Base-by-base conservation (phyloP, 2,113 vertebrate genomes). In the Cololabis saira region DNA sequence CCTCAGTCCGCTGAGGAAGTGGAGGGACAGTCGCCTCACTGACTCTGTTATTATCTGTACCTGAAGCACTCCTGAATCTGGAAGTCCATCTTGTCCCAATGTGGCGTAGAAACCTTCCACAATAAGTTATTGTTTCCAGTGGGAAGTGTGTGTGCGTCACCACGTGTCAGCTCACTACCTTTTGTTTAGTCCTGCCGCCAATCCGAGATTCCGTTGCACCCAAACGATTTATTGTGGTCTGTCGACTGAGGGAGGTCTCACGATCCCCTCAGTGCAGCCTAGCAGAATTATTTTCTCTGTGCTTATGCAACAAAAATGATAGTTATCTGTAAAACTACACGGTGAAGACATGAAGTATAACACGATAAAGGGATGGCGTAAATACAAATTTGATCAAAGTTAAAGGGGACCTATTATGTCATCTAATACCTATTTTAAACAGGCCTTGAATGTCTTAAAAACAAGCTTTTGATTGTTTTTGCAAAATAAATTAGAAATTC, bases 141-240 rank as follows among this genome's bases (percentile, higher is more conserved):
- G 79, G 88, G 89, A 90, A 74, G 80, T 75, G 62, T 81, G 53
- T 61, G 81, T 92, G 91, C 88, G 90, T 92, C 92, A 92, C 87
- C 41, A 62, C 61, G 55, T 81, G 80, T 82, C 50, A 76, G 51
- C 62, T 6, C 16, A 3, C 17, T 17, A 4, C 18, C 18, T n/a
- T 66, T 60, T 86, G 76, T 86, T 81, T 85, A 74, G 87, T 78
- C 81, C 62, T 68, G 18, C 61, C 44, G 56, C 55, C 62, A 64
- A 4, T 43, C 43, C 5, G 13, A 18, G 49, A 27, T 16, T 0
- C 17, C 2, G 17, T 27, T 44, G 17, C 22, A 3, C 33, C 10
- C 10, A 22, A 15, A 4, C 16, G 27, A 67, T 74, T 85, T 81
- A 87, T 76, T 22, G 16, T 7, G 37, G 33, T 2, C 12, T 16